Evolutionary conservation across 2,113 vertebrate genomes (phyloP).

Genomic region (Thymallus thymallus): DNA sequence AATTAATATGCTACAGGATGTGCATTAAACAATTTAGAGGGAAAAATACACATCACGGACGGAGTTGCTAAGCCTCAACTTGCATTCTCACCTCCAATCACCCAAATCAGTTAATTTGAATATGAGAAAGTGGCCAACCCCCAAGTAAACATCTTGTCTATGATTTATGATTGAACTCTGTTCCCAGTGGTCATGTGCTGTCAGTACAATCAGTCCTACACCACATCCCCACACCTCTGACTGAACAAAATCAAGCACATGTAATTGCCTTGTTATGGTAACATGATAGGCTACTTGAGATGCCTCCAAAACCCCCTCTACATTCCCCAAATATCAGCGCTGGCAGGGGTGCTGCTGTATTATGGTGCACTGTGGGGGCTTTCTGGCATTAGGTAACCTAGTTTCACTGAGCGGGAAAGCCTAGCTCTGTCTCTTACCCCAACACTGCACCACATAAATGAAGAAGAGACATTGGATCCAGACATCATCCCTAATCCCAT

Average conservation of each 20-base stretch:
- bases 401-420: background rate
- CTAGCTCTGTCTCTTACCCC: background rate
- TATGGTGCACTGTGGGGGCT: background rate
- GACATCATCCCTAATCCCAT: background rate
- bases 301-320: background rate
- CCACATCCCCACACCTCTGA: background rate
- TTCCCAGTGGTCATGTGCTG: too few relatives aligned
- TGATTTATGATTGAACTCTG: background rate
- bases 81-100: too few relatives aligned
- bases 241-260: background rate
- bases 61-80: too few relatives aligned
- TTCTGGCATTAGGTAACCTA: background rate
- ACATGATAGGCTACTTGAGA: slow-evolving; percentile 9
- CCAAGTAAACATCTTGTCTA: background rate
- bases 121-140: too few relatives aligned
- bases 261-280: slow-evolving; percentile 24
- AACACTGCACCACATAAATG: background rate
- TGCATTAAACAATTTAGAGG: too few relatives aligned
- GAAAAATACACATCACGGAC: too few relatives aligned
- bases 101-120: too few relatives aligned
- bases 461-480: background rate
- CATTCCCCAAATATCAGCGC: background rate
- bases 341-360: background rate
- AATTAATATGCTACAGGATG: background rate
- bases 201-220: background rate